These are phyloP conservation scores for Phenganax subtilis DNA, from an alignment of 92 coral and sea anemone genomes.

Conservation along the genomic window DNA sequence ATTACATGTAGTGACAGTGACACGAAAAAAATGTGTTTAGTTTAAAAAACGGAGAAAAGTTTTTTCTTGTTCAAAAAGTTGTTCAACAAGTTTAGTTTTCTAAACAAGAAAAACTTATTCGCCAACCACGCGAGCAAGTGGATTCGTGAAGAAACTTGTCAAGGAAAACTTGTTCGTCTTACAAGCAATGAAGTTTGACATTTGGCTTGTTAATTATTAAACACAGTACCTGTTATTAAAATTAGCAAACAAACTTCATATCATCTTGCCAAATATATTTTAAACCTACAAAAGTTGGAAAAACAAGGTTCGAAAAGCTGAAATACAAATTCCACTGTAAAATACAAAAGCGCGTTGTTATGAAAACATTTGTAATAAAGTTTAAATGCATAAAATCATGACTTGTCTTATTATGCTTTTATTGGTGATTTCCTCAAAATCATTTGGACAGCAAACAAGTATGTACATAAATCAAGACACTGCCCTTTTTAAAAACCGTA, in stretches of 20 bases:
- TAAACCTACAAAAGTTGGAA: not conserved
- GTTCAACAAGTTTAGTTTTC: too few species aligned
- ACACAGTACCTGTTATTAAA: not conserved
- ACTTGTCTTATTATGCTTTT: not conserved
- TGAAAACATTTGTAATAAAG: not conserved
- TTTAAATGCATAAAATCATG: not conserved
- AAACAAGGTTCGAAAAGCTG: not conserved
- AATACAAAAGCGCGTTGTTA: not conserved
- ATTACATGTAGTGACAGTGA: not conserved
- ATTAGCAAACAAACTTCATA: not conserved
- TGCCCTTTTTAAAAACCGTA: too few species aligned
- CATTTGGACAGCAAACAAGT: slow-evolving; percentile 19
- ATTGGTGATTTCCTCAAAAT: not conserved
- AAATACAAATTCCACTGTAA: not conserved
- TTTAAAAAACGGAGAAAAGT: too few species aligned
- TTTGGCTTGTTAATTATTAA: not conserved
- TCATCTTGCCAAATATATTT: not conserved
- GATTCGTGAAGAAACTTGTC: too few species aligned
- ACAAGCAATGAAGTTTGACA: not conserved
- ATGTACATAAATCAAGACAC: not conserved
- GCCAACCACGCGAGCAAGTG: too few species aligned
- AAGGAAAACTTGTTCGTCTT: not conserved
- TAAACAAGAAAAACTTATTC: too few species aligned
- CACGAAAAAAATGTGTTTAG: too few species aligned
- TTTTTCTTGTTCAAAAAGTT: too few species aligned